Percentiles rank a stretch among this genome's conserved stretches.
Evolutionary conservation across 2,113 vertebrate species (phyloP).

Genomic region (Phalacrocorax carbo): DNA sequence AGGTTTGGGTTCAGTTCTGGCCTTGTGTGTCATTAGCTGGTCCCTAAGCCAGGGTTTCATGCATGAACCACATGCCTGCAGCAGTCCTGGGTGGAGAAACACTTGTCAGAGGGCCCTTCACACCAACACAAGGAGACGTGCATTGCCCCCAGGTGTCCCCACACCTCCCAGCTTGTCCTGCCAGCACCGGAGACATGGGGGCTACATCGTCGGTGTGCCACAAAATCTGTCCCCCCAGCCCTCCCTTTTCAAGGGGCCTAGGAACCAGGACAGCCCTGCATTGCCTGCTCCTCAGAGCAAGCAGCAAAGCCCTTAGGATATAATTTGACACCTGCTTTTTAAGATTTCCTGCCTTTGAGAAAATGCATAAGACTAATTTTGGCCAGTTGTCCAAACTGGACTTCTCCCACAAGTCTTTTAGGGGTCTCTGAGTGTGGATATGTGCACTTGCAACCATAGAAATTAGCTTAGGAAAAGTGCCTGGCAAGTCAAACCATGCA

Average conservation of each 20-base stretch:
- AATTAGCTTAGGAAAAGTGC: slow-evolving; percentile 11
- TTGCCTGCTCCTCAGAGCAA: background rate
- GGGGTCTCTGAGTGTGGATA: background rate
- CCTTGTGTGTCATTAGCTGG: background rate
- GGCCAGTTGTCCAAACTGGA: background rate
- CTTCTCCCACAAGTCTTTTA: background rate
- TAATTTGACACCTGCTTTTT: background rate
- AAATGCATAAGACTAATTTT: background rate
- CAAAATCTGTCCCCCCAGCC: no score
- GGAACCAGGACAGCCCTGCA: background rate
- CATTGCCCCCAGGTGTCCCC: no score
- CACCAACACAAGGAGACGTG: background rate
- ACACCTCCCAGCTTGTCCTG: background rate
- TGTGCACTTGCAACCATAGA: background rate
- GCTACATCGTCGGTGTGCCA: no score
- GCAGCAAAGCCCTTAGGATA: background rate
- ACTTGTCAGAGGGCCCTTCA: background rate
- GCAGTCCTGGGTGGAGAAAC: background rate
- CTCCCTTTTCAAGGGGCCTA: background rate
- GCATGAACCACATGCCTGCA: background rate
- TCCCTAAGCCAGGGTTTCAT: background rate
- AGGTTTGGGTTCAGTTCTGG: background rate
- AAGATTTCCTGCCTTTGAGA: background rate
- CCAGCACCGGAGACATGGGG: no score
- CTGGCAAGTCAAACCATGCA: background rate